Base-by-base conservation (phyloP, 1,140 invertebrate genomes). In the Procambarus clarkii region DNA sequence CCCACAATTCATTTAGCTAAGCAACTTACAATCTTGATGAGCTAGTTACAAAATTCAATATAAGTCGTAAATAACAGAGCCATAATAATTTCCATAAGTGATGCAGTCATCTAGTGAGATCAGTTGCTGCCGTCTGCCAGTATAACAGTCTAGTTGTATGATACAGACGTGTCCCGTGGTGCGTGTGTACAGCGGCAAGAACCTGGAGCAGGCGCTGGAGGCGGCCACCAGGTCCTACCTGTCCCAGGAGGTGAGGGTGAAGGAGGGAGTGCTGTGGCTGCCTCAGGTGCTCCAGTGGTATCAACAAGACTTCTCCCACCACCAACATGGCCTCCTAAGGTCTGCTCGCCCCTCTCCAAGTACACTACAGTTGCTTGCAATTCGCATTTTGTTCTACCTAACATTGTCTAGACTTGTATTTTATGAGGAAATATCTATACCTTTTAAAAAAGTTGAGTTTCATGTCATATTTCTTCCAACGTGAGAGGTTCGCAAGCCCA, bases 271-370 rank as follows among this genome's bases (percentile, higher is more conserved):
- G 46, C 69, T 77, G 21, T 48, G 46, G 69, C 44, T 86, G 71
- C 83, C 83, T 18, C 69, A 86, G 69, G 76, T 86, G 2, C 83
- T 86, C 7, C 21, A 76, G 69, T 86, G 83, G 83, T 76, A 86
- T 48, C 15, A 2, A 5, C 24, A 74, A 1, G 83, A 86, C 69
- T 86, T 86, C 21, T 69, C 83, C 71, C 46, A 58, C 13, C 44
- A 71, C 46, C 44, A 71, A 24, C 8, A 48, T 3, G 83, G 83
- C 44, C 54, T 76, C 69, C 64, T 86, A 0, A 86, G 83, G 83
- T 76, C 5, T n/a, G 82, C 44, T 18, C 1, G 11, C 50, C 13
- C 1, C 13, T 54, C 50, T 9, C 4, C 4, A 9, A 13, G 50
- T 54, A 1, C 50, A 1, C 50, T 54, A 54, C 8, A 54, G 4